A percentile compares a stretch with the other conserved stretches of the same genome.
These are phyloP conservation scores for Pelodiscus sinensis DNA, from an alignment of 2,113 vertebrate species.

Conservation along the genomic window DNA sequence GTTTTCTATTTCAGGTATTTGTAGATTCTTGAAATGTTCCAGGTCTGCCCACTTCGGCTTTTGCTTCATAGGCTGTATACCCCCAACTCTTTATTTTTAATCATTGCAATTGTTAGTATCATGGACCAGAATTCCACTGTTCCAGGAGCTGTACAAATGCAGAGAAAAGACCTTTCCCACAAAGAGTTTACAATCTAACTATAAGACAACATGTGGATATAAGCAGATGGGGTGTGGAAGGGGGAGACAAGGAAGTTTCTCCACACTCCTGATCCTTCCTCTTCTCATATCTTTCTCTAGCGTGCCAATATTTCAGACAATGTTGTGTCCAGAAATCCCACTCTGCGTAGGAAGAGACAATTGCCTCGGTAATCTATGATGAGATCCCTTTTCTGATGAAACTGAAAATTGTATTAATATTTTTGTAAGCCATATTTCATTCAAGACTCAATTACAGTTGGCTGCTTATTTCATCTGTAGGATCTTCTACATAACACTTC, in stretches of 20 bases:
- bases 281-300: background rate
- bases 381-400: background rate
- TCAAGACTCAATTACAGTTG: background rate
- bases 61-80: accelerated
- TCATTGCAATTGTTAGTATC: background rate
- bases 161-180: background rate
- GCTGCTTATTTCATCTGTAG: background rate
- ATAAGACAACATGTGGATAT: background rate
- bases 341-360: accelerated
- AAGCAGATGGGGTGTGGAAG: background rate
- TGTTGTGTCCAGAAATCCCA: accelerated
- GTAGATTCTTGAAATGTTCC: background rate
- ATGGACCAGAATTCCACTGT: too few species aligned
- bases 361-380: background rate
- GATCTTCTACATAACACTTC: background rate
- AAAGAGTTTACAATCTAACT: background rate
- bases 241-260: background rate
- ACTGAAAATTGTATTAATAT: background rate
- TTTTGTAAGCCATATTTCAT: background rate
- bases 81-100: accelerated
- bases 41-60: background rate
- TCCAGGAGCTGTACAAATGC: background rate
- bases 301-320: background rate
- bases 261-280: background rate
- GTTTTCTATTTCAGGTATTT: background rate